Base-by-base conservation (phyloP, 2,888 invertebrate genomes). In the Cartodere bifasciata region DNA sequence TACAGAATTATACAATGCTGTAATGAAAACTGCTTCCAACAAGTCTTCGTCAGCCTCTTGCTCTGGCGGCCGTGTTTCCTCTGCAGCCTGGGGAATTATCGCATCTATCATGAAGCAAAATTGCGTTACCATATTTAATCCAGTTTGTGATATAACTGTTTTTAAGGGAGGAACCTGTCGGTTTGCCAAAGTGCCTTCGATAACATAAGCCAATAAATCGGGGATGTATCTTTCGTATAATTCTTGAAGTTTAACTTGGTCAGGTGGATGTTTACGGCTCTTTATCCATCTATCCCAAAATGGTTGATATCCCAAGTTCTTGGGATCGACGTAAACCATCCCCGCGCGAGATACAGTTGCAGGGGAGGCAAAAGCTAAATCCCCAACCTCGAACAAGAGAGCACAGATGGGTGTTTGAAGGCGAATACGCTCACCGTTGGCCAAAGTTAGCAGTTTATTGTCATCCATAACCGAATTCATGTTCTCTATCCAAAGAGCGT, bases 381-480 rank as follows among this genome's bases (percentile, higher is more conserved):
- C 83, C 2, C 84, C 88, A 14, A 91, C 85, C 68, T 92, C 91
- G 60, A 91, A 91, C 26, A 92, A 62, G 36, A 92, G 60, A 15
- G 82, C 75, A 56, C 85, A 84, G 57, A 86, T 76, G 36, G 76
- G 73, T 49, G 82, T 79, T 40, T 85, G 80, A 34, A 90, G 64
- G 36, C 85, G 70, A 39, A 90, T 86, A 38, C 88, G 67, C 62
- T 92, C 85, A 32, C 90, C 90, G 55, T 91, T 92, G 3, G 90
- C 87, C 35, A 92, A 63, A 1, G 91, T 92, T 32, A 92, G 62
- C 23, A 91, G 63, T 51, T 80, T 83, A 55, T 91, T 92, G 58
- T 92, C 91, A 52, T 92, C 92, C 91, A 92, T 91, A 2, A 92
- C 90, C 0, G 90, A 88, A 63, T 91, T 92, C 88, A 92, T 91